Base-by-base conservation (phyloP, 2,888 invertebrate genomes). In the Empis stercorea region DNA sequence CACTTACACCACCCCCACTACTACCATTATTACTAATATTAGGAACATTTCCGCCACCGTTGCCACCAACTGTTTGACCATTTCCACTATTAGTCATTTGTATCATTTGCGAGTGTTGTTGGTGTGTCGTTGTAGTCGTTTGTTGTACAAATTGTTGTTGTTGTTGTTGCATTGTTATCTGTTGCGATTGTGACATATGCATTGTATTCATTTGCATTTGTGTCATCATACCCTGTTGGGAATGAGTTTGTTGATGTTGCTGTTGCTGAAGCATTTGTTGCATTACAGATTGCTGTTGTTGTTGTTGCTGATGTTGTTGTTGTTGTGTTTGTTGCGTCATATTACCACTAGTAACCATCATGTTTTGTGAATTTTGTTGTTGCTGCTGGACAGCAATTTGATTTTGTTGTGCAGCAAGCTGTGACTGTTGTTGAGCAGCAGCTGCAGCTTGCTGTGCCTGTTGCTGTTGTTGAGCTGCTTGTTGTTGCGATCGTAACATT, bases 171-270 rank as follows among this genome's bases (percentile, higher is more conserved):
- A 80, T 73, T 16, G 78, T 75, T 65, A 80, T 73, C 55, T 78
- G 77, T 59, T 81, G 81, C 6, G 77, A 76, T 64, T 82, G 82
- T 57, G 74, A 76, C 80, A 83, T 80, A 61, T 81, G 81, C 59
- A 83, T 76, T 56, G 76, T 79, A 53, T 77, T 72, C 73, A 78
- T 76, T 72, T 78, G 73, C 57, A 71, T 68, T 51, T 68, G 68
- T 39, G 62, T 58, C 59, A 62, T 60, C 58, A 62, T 58, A 15
- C 51, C 60, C 55, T 64, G 56, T 48, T 56, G 9, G 51, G 55
- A 5, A 48, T 49, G 3, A 50, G 50, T 71, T 73, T 40, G 55
- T 45, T 55, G 56, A 32, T 64, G 57, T 14, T 58, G 59, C 27
- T 59, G 61, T 36, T 65, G 64, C 30, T 66, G 60, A 46, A 66